These are phyloP conservation scores for Apostichopus californicus DNA, from an alignment of 35 echinoderm and acorn worm species.

Conservation along the genomic window DNA sequence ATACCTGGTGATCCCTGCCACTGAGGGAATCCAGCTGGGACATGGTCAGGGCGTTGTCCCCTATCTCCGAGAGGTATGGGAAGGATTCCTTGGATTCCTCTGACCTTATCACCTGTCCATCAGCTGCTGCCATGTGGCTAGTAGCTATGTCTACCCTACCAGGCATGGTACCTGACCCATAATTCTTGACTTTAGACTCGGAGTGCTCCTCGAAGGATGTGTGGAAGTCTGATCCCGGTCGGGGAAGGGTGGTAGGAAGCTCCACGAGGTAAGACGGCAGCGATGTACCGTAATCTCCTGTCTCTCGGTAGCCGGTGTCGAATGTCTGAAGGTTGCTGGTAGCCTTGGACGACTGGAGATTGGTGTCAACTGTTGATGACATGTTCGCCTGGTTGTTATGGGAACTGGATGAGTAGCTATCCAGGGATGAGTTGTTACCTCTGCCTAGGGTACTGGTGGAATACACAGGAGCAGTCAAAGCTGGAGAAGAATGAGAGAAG, in stretches of 20 bases:
- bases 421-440: slow-evolving; percentile 45
- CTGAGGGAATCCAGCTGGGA: slow-evolving; percentile 8
- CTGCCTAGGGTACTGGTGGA: slow-evolving; percentile 40
- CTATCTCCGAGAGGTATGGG: neutral
- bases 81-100: slow-evolving; percentile 46
- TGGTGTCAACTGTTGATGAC: slow-evolving; percentile 31
- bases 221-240: slow-evolving; percentile 28
- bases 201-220: slow-evolving; percentile 51
- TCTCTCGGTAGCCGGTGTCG: slow-evolving; percentile 28
- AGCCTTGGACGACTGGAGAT: neutral
- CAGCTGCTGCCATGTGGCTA: slow-evolving; percentile 12
- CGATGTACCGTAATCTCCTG: neutral
- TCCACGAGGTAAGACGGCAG: slow-evolving; percentile 22
- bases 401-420: slow-evolving; percentile 48
- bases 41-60: slow-evolving; percentile 26
- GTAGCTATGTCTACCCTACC: slow-evolving; percentile 29
- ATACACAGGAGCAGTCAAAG: slow-evolving; percentile 47
- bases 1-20: neutral
- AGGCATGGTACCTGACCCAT: neutral
- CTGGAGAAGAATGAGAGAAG: slow-evolving; percentile 17
- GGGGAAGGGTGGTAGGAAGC: slow-evolving; percentile 13
- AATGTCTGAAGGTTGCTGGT: slow-evolving; percentile 16
- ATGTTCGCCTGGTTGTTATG: slow-evolving; percentile 52
- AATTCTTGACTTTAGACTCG: slow-evolving; percentile 11
- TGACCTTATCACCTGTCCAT: slow-evolving; percentile 26